Evolutionary conservation across 2,888 invertebrate genomes (phyloP).

Genomic region (Keiferia lycopersicella): DNA sequence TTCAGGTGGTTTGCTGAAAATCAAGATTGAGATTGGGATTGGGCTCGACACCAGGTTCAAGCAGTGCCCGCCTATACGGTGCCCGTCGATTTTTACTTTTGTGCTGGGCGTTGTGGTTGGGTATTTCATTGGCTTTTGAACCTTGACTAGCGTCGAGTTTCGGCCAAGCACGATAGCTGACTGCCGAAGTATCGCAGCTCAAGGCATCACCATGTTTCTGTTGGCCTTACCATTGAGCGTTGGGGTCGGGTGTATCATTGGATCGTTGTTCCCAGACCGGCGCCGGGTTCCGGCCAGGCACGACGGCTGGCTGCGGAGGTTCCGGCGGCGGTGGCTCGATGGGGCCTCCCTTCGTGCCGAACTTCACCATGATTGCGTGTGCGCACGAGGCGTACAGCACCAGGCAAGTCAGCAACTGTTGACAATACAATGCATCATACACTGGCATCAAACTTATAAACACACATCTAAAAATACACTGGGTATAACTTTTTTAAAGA

Average conservation of each 20-base stretch:
- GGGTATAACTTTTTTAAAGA: no score
- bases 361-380: constrained; percentile 83
- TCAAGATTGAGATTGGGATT: no score
- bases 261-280: constrained; percentile 83
- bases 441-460: no score
- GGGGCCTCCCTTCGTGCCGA: constrained; percentile 82
- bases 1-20: no score
- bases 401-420: constrained; percentile 71
- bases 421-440: neutral
- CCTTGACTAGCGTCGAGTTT: constrained; percentile 83
- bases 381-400: constrained; percentile 68
- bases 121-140: constrained; percentile 78
- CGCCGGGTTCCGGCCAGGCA: constrained; percentile 80
- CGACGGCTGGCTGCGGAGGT: constrained; percentile 67
- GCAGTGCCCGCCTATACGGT: no score
- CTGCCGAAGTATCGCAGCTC: constrained; percentile 62
- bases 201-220: no score
- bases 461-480: no score
- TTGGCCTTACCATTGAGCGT: constrained; percentile 72
- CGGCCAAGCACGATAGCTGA: constrained; percentile 76
- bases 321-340: constrained; percentile 81
- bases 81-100: no score
- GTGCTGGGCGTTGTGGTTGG: constrained; percentile 83
- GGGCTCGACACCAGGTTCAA: no score
- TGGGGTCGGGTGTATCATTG: constrained; percentile 82